A percentile compares a stretch with the other conserved stretches of the same genome.
These are phyloP conservation scores for Telenomus remus DNA, from an alignment of 1,140 invertebrate species.

Conservation along the genomic window DNA sequence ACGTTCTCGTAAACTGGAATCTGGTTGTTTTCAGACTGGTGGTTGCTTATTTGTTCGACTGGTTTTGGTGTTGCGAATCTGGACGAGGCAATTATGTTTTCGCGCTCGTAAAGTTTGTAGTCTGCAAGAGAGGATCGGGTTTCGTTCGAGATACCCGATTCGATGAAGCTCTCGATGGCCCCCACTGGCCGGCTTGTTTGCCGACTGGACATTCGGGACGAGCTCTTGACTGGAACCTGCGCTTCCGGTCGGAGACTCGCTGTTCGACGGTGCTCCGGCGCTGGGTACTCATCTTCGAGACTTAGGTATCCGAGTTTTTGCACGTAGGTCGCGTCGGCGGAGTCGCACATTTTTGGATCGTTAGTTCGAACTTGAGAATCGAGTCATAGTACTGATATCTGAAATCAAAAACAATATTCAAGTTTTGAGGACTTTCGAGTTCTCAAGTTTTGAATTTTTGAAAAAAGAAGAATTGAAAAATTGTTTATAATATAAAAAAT, in stretches of 20 bases:
- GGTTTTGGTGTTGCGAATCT: conserved; percentile 86
- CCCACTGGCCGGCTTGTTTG: conserved; percentile 64
- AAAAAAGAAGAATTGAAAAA: too few relatives aligned
- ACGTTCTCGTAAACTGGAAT: conserved; percentile 88
- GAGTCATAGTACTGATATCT: too few relatives aligned
- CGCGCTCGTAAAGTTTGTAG: conserved; percentile 80
- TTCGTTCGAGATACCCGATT: conserved; percentile 63
- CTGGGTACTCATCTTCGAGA: conserved; percentile 66
- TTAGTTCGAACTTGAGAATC: too few relatives aligned
- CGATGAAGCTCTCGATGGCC: conserved; percentile 77
- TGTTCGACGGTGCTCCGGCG: conserved; percentile 37
- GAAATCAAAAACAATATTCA: too few relatives aligned
- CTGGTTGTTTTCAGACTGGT: conserved; percentile 59
- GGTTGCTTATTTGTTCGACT: conserved; percentile 76
- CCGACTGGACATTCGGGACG: conserved; percentile 17
- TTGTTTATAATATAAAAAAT: too few relatives aligned
- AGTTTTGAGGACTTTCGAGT: too few relatives aligned
- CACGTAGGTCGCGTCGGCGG: conserved; percentile 69
- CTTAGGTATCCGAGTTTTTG: conserved; percentile 73
- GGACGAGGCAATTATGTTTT: conserved; percentile 82
- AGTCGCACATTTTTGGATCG: conserved; percentile 69
- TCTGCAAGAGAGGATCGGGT: conserved; percentile 64
- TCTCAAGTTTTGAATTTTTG: too few relatives aligned
- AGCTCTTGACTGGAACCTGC: conserved; percentile 68
- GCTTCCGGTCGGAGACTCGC: conserved; percentile 68